These are phyloP conservation scores for Seriola dumerili DNA, from an alignment of 2,113 vertebrate species.

Conservation along the genomic window DNA sequence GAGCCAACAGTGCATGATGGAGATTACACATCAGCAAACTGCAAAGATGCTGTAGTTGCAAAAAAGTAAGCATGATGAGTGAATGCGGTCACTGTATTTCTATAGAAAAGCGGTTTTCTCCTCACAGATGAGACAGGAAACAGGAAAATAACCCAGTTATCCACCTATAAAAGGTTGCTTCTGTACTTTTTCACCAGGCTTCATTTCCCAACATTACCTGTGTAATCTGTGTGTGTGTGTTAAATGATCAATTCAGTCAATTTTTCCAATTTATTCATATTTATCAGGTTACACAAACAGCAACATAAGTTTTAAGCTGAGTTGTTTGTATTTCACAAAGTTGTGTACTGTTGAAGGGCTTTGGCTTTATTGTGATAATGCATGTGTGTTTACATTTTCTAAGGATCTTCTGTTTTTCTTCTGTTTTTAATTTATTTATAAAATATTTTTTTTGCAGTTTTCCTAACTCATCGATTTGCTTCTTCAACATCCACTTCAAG, in stretches of 20 bases:
- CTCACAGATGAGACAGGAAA: background rate
- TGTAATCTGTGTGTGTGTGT: background rate
- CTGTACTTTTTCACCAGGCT: background rate
- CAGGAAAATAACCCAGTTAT: background rate
- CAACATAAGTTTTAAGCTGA: no score
- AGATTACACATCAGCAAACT: conserved; percentile 49
- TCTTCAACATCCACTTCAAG: no score
- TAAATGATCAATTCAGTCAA: background rate
- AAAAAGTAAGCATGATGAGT: background rate
- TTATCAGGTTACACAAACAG: no score
- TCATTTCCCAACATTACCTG: background rate
- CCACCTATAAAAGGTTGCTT: background rate
- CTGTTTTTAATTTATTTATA: no score
- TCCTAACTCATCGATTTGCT: no score
- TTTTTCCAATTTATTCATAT: background rate
- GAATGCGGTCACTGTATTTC: background rate
- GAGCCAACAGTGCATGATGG: conserved; percentile 32
- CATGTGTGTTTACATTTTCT: no score
- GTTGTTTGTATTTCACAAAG: no score
- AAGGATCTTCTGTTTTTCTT: no score
- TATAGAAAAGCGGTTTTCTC: background rate
- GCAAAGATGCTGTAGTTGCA: conserved; percentile 7
- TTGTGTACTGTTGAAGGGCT: no score
- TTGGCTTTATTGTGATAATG: no score
- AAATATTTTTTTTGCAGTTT: no score